phyloP scores from a whole-genome alignment of 1,140 invertebrate species.

The Grapholita molesta region DNA sequence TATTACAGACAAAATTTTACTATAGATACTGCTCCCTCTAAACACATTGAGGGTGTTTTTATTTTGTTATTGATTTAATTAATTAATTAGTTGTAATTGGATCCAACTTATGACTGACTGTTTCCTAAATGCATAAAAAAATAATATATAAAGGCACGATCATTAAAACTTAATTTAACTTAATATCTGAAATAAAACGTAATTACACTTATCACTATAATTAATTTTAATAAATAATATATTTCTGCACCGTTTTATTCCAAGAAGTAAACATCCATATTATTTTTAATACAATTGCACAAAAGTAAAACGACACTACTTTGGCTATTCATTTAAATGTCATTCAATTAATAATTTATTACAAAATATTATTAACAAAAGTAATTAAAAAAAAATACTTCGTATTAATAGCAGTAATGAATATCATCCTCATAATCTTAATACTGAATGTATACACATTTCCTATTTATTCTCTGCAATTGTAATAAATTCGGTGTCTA shows the following conservation, averaged over 20 bases:
- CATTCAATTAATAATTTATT: neutral
- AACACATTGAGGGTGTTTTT: neutral
- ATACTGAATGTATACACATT: too few relatives aligned
- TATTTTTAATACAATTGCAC: neutral
- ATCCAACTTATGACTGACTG: neutral
- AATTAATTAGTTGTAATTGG: neutral
- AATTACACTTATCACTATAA: conserved; percentile 10
- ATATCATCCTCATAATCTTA: too few relatives aligned
- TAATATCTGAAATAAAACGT: neutral
- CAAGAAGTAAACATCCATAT: neutral
- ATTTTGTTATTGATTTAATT: neutral
- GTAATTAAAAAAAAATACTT: neutral
- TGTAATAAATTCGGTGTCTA: neutral
- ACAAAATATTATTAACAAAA: neutral
- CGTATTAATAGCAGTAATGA: neutral
- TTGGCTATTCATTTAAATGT: neutral
- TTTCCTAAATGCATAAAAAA: conserved; percentile 10
- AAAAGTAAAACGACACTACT: neutral
- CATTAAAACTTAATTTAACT: neutral
- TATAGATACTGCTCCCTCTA: neutral
- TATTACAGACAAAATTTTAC: neutral
- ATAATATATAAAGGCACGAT: neutral
- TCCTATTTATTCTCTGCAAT: neutral
- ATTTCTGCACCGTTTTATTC: conserved; percentile 7
- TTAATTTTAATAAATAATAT: conserved; percentile 17